Evolutionary conservation across 2,888 invertebrate species (phyloP), one percentile per base, ranked within the genome.

Genomic region (Agrochola lychnidis): DNA sequence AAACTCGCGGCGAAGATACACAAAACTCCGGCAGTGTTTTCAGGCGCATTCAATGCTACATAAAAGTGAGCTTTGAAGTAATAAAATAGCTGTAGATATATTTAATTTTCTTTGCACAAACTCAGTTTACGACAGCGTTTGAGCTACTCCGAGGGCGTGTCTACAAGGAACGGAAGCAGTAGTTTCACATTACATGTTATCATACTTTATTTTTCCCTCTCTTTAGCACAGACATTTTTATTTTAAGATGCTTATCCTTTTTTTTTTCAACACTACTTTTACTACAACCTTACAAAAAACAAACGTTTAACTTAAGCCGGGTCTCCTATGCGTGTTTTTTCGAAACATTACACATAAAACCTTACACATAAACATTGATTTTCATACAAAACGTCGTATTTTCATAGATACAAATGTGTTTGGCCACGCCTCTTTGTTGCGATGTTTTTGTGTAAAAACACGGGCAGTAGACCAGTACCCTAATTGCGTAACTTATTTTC

Each of bases 21-120:
- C 59, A 68, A 74, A 81, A 80, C 22, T 42, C 77, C 76, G 88
- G 88, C 89, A 88, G 82, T 85, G 76, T 79, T 68, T 56, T 75
- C 62, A 87, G 76, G 79, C 88, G 81, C 79, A 74, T 81, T 78
- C 72, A 78, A 78, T 86, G 87, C 88, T 84, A 82, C 73, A 71
- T 81, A 69, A 78, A 86, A 81, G 73, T 81, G 73, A 83, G 79
- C 81, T 71, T 83, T 74, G 70, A 76, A 79, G 59, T 81, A 48
- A 78, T 81, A 77, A 79, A 86, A 76, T 76, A 79, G 80, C 76
- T 78, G 64, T 73, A 79, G 61, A 40, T 78, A 85, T 45, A 64
- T 51, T 51, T 42, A 81, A 25, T 81, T 78, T 78, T 79, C 69
- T 80, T 82, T 80, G 79, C 82, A 78, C 82, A 73, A 73, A 81